Conservation (phyloP, 2,113 vertebrate genomes). For the Myiopsitta monachus region DNA sequence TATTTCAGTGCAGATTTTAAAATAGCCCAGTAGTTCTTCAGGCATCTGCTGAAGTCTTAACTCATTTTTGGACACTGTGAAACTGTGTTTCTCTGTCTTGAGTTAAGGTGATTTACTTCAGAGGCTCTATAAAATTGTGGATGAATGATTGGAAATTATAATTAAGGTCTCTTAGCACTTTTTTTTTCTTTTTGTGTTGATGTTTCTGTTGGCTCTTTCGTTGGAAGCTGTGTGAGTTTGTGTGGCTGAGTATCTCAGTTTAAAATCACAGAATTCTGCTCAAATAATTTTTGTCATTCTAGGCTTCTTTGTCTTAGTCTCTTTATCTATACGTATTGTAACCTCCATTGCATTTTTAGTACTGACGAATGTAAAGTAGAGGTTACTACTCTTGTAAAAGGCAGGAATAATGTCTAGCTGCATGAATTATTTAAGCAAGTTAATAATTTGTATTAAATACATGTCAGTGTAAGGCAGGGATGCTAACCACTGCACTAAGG, state of each 20-base stretch:
- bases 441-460: slow-evolving; percentile 68
- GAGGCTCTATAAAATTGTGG: slow-evolving; percentile 28
- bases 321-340: slow-evolving; percentile 7
- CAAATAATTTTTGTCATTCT: slow-evolving; percentile 51
- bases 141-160: slow-evolving; percentile 30
- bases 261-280: not conserved
- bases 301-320: slow-evolving; percentile 47
- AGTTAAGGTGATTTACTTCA: slow-evolving; percentile 33
- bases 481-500: slow-evolving; percentile 80
- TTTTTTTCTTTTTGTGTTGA: not conserved
- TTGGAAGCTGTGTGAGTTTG: slow-evolving; percentile 27
- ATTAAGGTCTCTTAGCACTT: not conserved
- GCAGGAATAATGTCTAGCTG: slow-evolving; percentile 54
- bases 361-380: slow-evolving; percentile 47
- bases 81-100: slow-evolving; percentile 30
- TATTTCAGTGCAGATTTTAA: slow-evolving; percentile 62
- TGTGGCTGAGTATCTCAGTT: not conserved
- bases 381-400: slow-evolving; percentile 59
- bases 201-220: not conserved
- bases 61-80: slow-evolving; percentile 53
- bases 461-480: slow-evolving; percentile 70
- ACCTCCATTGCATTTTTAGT: slow-evolving; percentile 30
- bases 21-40: slow-evolving; percentile 46
- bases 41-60: slow-evolving; percentile 61
- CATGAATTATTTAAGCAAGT: slow-evolving; percentile 65